These are phyloP conservation scores for Drosophila pseudoobscura DNA, from an alignment of 1,140 invertebrate genomes.

Conservation along the genomic window DNA sequence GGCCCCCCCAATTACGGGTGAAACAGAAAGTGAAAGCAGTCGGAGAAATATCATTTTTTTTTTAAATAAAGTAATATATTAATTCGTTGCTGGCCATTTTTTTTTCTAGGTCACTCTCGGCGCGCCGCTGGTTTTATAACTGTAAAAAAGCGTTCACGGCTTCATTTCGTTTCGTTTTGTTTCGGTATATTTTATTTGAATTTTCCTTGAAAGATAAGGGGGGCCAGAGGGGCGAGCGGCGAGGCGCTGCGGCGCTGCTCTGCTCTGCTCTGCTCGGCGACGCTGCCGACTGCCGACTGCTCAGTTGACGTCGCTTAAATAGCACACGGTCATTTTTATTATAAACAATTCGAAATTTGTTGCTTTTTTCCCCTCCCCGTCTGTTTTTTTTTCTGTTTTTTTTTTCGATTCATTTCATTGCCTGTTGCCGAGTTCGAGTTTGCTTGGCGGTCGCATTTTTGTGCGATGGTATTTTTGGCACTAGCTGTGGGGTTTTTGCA, in stretches of 20 bases:
- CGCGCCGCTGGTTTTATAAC: constrained; percentile 52
- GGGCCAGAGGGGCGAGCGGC: constrained; percentile 9
- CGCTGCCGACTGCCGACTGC: constrained; percentile 33
- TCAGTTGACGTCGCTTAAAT: constrained; percentile 68
- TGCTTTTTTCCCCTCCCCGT: constrained; percentile 30
- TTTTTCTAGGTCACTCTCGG: constrained; percentile 68
- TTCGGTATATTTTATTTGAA: constrained; percentile 56
- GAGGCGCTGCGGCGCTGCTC: too few relatives aligned
- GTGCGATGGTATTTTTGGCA: constrained; percentile 56
- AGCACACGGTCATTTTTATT: constrained; percentile 82
- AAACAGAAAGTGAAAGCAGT: constrained; percentile 64
- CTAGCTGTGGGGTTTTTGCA: constrained; percentile 20
- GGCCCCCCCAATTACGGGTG: constrained; percentile 40
- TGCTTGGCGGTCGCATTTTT: constrained; percentile 61
- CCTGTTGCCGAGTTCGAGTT: constrained; percentile 64
- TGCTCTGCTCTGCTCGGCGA: background rate
- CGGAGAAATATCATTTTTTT: background rate
- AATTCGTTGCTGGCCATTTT: constrained; percentile 20
- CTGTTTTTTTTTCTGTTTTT: constrained; percentile 26
- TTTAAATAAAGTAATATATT: constrained; percentile 33
- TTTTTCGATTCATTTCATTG: constrained; percentile 50
- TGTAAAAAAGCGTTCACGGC: constrained; percentile 69
- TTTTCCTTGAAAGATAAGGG: constrained; percentile 82
- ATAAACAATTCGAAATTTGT: constrained; percentile 77
- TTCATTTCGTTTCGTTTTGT: background rate